Conservation (phyloP, 2,113 vertebrate genomes). For the Gymnarchus niloticus region DNA sequence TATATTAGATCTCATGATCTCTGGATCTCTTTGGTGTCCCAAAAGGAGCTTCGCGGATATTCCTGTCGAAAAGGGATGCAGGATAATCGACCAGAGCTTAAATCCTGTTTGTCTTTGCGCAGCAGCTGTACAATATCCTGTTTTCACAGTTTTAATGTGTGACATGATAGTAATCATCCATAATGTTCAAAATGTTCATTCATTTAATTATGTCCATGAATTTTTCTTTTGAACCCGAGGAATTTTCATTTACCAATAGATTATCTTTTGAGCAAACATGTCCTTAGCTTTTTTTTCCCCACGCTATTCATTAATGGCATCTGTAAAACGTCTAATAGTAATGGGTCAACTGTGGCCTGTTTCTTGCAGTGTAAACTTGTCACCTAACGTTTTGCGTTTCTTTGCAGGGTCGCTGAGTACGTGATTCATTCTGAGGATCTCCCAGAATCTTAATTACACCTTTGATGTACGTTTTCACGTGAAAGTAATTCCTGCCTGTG, state of each 20-base stretch:
- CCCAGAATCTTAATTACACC: constrained; percentile 38
- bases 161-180: background rate
- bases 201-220: background rate
- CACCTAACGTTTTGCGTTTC: background rate
- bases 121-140: too few relatives aligned
- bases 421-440: constrained; percentile 33
- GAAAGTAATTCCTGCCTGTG: constrained; percentile 12
- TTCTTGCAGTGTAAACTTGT: background rate
- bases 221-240: too few relatives aligned
- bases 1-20: too few relatives aligned
- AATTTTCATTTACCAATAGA: too few relatives aligned
- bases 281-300: background rate
- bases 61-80: too few relatives aligned
- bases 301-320: background rate
- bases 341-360: background rate
- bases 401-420: constrained; percentile 23
- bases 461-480: constrained; percentile 9
- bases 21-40: background rate
- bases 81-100: background rate
- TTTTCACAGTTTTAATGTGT: background rate
- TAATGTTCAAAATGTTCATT: background rate
- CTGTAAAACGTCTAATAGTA: background rate
- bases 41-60: too few relatives aligned
- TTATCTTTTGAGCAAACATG: too few relatives aligned
- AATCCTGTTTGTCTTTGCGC: too few relatives aligned